Percentiles rank a stretch among this genome's conserved stretches.
phyloP scores from a whole-genome alignment of 2,888 invertebrate genomes.

The Brachypterus glaber region DNA sequence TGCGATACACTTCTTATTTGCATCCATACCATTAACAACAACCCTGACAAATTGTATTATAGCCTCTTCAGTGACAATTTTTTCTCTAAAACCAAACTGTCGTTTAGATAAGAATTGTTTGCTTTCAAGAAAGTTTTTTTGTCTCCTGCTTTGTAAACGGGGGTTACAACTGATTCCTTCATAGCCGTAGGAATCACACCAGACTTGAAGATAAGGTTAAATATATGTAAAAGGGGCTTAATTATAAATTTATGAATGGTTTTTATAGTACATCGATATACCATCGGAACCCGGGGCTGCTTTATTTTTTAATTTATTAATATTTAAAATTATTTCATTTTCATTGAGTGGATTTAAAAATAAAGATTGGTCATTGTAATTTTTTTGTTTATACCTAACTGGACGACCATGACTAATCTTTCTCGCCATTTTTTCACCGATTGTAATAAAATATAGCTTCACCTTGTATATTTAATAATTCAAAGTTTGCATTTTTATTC shows the following conservation, averaged over 20 bases:
- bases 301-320: conserved; percentile 1
- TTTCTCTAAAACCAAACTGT: conserved; percentile 11
- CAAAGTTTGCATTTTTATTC: background rate
- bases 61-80: conserved; percentile 8
- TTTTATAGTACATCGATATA: conserved; percentile 7
- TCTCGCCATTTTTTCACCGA: too few species aligned
- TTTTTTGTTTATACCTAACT: background rate
- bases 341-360: background rate
- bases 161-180: conserved; percentile 9
- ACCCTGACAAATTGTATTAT: conserved; percentile 6
- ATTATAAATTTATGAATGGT: conserved; percentile 5
- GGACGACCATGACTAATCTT: too few species aligned
- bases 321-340: background rate
- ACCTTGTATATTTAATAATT: background rate
- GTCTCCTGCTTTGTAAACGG: conserved; percentile 8
- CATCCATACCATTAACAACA: conserved; percentile 3
- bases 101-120: conserved; percentile 8
- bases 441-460: too few species aligned
- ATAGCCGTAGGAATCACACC: conserved; percentile 8
- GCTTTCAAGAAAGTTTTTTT: conserved; percentile 5
- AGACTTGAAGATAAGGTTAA: conserved; percentile 6
- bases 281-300: background rate
- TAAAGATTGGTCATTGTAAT: background rate
- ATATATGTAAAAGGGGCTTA: conserved; percentile 7
- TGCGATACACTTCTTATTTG: background rate